Evolutionary conservation across 2,797 vertebrate species (phyloP).

Genomic region (Bovichtus variegatus): DNA sequence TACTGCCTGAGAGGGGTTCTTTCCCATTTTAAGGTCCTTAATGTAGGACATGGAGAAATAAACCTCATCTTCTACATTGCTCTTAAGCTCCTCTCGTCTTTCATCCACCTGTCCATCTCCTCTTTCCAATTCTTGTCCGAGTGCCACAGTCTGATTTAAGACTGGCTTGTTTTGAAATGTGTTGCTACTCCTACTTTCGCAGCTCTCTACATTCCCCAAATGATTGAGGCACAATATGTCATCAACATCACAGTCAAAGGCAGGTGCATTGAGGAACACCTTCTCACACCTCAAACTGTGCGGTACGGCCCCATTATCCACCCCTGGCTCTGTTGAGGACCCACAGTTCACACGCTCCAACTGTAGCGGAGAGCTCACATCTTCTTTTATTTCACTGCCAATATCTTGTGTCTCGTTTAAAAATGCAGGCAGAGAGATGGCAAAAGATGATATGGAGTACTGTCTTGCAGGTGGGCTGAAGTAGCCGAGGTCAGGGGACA

Average conservation of each 20-base stretch:
- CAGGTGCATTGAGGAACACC: not conserved
- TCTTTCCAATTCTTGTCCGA: not conserved
- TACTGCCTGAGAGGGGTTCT: not conserved
- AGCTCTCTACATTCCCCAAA: not conserved
- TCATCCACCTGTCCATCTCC: no score
- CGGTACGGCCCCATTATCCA: not conserved
- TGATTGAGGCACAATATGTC: conserved; percentile 69
- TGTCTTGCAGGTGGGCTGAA: not conserved
- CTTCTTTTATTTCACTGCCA: not conserved
- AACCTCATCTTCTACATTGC: conserved; percentile 1
- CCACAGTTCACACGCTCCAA: not conserved
- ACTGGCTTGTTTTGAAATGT: not conserved
- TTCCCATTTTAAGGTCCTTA: not conserved
- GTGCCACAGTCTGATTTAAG: not conserved
- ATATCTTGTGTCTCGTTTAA: not conserved
- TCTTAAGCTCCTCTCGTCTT: not conserved
- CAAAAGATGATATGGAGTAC: not conserved
- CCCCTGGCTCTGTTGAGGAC: not conserved
- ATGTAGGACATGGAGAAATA: conserved; percentile 53
- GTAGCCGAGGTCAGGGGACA: conserved; percentile 53
- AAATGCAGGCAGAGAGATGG: not conserved
- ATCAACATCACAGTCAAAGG: conserved; percentile 63
- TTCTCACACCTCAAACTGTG: not conserved
- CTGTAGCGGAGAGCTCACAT: not conserved
- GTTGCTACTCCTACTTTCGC: not conserved